Conservation (phyloP, 2,113 vertebrate species). For the Ictalurus furcatus region DNA sequence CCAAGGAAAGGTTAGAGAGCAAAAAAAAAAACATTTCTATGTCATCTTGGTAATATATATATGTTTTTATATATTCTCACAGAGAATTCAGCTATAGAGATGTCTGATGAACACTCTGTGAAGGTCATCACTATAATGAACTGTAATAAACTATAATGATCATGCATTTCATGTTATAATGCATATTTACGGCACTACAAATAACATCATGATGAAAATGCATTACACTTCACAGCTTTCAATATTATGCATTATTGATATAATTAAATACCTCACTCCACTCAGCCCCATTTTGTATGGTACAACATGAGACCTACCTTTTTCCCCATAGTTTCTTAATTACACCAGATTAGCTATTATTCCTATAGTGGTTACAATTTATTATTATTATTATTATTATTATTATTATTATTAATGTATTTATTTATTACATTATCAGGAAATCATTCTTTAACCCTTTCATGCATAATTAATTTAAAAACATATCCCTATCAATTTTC, state of each 20-base stretch:
- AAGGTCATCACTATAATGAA: not conserved
- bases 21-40: not conserved
- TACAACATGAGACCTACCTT: not conserved
- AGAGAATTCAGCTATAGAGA: not conserved
- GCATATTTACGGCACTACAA: not conserved
- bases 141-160: not conserved
- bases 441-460: not conserved
- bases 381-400: not conserved
- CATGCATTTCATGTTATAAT: not conserved
- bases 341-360: not conserved
- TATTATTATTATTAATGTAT: not conserved
- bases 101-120: not conserved
- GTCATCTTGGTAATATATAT: not conserved
- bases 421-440: not conserved
- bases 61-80: too few relatives aligned
- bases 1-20: not conserved
- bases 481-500: not conserved
- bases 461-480: not conserved
- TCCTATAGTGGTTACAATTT: not conserved
- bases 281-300: not conserved
- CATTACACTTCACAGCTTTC: not conserved
- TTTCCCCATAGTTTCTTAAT: not conserved
- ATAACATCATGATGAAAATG: not conserved
- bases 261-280: not conserved
- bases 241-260: not conserved